phyloP scores from a whole-genome alignment of 2,113 vertebrate species.

The Trematomus loennbergii region DNA sequence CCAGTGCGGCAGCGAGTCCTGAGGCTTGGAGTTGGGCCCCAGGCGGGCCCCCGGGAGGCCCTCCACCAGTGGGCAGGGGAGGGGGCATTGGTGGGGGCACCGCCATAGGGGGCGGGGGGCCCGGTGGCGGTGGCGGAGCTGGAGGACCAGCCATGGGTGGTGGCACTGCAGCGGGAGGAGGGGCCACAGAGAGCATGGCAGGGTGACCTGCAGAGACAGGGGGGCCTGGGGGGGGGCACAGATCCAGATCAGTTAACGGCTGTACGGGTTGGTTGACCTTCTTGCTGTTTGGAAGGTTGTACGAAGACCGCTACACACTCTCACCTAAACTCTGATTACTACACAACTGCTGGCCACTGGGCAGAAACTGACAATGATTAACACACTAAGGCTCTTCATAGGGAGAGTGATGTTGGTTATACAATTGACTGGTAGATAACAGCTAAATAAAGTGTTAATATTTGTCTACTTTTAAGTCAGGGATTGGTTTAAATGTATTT shows the following conservation, averaged over 20 bases:
- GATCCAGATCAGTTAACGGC: conserved; percentile 39
- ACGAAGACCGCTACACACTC: background rate
- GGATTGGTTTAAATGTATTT: background rate
- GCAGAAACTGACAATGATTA: background rate
- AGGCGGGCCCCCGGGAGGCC: conserved; percentile 83
- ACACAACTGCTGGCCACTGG: background rate
- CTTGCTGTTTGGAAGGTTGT: conserved; percentile 13
- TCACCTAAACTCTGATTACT: background rate
- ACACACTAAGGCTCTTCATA: background rate
- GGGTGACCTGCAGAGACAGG: conserved; percentile 91
- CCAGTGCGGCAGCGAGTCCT: conserved; percentile 94
- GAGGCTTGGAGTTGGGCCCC: conserved; percentile 88
- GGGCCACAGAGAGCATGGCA: conserved; percentile 78
- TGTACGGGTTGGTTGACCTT: background rate
- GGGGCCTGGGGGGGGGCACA: conserved; percentile 87
- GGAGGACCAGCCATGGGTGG: conserved; percentile 87
- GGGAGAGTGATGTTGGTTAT: background rate
- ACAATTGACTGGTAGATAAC: background rate
- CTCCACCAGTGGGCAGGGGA: conserved; percentile 86
- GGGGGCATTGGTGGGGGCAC: conserved; percentile 91
- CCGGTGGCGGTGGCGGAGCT: conserved; percentile 92
- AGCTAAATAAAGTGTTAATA: background rate
- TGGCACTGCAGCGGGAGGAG: conserved; percentile 80
- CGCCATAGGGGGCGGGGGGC: conserved; percentile 88
- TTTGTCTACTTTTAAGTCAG: conserved; percentile 6